A percentile compares a stretch with the other conserved stretches of the same genome.
phyloP scores from a whole-genome alignment of 2,797 vertebrate species.

The Toxotes lorentzi region DNA sequence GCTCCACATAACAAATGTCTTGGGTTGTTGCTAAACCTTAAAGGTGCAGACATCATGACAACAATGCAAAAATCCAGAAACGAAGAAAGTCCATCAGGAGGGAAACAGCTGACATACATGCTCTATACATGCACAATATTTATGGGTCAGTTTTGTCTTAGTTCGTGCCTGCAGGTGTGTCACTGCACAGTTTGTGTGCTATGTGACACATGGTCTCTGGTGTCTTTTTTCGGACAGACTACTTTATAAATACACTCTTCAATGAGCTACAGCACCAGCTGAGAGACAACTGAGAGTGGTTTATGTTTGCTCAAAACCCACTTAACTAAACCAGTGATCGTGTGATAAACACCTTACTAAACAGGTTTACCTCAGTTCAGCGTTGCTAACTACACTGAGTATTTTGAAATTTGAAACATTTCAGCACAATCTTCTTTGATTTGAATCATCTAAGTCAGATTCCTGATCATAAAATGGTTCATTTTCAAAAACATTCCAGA shows the following conservation, averaged over 20 bases:
- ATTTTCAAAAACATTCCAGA: background rate
- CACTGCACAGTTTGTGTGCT: constrained; percentile 46
- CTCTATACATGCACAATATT: background rate
- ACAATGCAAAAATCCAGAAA: constrained; percentile 11
- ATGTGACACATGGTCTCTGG: constrained; percentile 65
- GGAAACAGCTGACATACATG: background rate
- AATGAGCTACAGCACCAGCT: constrained; percentile 87
- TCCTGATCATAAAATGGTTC: background rate
- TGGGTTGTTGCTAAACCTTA: background rate
- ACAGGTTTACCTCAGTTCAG: constrained; percentile 27
- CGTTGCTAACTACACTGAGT: background rate
- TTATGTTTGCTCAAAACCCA: constrained; percentile 44
- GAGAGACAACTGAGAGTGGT: constrained; percentile 56
- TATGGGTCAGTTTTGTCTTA: constrained; percentile 16
- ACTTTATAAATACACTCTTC: constrained; percentile 84
- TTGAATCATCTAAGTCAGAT: background rate
- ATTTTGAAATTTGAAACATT: background rate
- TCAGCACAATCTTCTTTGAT: background rate
- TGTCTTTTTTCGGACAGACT: constrained; percentile 82
- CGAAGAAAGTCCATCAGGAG: background rate
- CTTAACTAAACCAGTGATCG: constrained; percentile 27
- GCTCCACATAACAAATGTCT: background rate
- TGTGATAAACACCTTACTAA: constrained; percentile 7
- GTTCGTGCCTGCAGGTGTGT: constrained; percentile 53
- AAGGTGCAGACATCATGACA: constrained; percentile 1